A percentile compares a stretch with the other conserved stretches of the same genome.
Conservation (phyloP, 2,113 vertebrate genomes). For the Galeopterus variegatus region DNA sequence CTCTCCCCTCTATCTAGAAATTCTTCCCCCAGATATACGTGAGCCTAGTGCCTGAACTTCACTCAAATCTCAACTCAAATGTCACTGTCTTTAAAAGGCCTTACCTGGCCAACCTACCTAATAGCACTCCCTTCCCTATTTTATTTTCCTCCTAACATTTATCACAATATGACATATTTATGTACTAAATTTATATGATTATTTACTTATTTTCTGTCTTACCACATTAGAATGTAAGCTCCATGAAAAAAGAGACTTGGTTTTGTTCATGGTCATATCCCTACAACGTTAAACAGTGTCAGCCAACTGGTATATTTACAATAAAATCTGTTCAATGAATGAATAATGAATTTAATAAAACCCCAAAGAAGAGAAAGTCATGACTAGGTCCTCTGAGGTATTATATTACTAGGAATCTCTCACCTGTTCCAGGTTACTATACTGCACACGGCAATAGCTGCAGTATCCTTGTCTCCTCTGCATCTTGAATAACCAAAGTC, state of each 20-base stretch:
- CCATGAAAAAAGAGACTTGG: neutral
- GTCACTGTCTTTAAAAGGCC: slow-evolving; percentile 21
- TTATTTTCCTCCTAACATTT: slow-evolving; percentile 33
- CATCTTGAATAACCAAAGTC: slow-evolving; percentile 81
- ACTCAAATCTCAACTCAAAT: slow-evolving; percentile 45
- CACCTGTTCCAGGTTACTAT: slow-evolving; percentile 95
- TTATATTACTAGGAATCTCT: slow-evolving; percentile 13
- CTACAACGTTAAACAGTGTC: neutral
- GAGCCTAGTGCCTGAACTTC: neutral
- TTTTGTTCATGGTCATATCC: neutral
- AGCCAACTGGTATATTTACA: neutral
- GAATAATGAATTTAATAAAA: slow-evolving; percentile 9
- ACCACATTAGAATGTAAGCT: neutral
- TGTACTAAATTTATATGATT: neutral
- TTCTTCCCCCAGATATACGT: neutral
- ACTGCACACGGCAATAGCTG: slow-evolving; percentile 94
- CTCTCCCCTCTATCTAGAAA: neutral
- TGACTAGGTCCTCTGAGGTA: neutral
- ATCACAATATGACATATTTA: neutral
- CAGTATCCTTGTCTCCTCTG: slow-evolving; percentile 94
- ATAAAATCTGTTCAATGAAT: neutral
- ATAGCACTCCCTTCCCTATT: neutral
- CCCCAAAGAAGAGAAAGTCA: neutral
- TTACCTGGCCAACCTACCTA: neutral
- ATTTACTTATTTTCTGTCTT: slow-evolving; percentile 42